phyloP scores from a whole-genome alignment of 2,888 invertebrate genomes.

The Macrophya alboannulata region DNA sequence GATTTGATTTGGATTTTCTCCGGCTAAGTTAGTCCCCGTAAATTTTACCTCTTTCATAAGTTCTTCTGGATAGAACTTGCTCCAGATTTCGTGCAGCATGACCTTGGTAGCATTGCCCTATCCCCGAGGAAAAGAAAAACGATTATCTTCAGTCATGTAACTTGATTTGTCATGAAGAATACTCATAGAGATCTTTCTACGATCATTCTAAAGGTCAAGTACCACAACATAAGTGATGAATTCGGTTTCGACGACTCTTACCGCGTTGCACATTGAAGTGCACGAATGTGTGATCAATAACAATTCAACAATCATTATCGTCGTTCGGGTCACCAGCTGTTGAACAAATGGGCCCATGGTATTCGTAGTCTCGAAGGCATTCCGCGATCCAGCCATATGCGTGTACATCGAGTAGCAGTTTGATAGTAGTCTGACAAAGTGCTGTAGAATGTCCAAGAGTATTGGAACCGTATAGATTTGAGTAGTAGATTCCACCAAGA shows the following conservation, averaged over 20 bases:
- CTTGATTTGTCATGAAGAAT: background rate
- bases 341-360: too few species aligned
- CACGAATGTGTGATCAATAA: background rate
- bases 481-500: background rate
- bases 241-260: background rate
- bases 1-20: background rate
- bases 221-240: background rate
- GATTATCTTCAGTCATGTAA: background rate
- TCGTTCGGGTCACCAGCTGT: too few species aligned
- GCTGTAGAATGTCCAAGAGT: background rate
- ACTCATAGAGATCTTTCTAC: background rate
- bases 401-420: background rate
- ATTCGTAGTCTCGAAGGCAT: background rate
- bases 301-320: too few species aligned
- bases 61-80: background rate
- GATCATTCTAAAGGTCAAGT: background rate
- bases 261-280: background rate
- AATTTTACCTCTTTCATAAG: background rate
- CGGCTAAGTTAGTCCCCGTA: background rate
- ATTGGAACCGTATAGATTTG: background rate
- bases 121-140: background rate
- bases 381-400: background rate
- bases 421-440: too few species aligned
- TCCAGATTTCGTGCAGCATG: background rate
- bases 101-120: constrained; percentile 15